Percentiles rank a stretch among this genome's conserved stretches.
phyloP scores from a whole-genome alignment of 2,113 vertebrate genomes.

The Channa argus region DNA sequence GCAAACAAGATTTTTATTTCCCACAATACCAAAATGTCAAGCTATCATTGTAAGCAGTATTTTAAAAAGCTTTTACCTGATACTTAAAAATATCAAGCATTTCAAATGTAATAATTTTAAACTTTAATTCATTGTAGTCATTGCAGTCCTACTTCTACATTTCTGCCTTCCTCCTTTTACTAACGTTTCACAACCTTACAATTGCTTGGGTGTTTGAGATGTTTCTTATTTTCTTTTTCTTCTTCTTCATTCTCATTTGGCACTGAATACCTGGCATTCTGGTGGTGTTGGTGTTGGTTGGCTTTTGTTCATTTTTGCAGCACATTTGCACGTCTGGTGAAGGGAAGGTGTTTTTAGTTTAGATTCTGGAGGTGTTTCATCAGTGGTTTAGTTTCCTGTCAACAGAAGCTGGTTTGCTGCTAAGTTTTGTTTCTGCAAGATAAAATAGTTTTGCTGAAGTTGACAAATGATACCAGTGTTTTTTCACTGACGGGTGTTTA shows the following conservation, averaged over 20 bases:
- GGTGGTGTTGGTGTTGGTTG: constrained; percentile 15
- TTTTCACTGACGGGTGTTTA: not conserved
- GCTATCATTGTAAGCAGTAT: too few species aligned
- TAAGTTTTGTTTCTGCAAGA: not conserved
- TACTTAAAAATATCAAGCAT: too few species aligned
- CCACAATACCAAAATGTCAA: too few species aligned
- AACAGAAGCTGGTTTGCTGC: not conserved
- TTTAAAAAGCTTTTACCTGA: too few species aligned
- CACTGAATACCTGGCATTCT: not conserved
- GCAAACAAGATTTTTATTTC: too few species aligned
- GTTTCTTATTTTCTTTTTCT: not conserved
- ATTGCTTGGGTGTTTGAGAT: not conserved
- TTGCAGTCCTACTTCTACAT: not conserved
- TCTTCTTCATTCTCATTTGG: not conserved
- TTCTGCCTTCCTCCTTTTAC: not conserved
- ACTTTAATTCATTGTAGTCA: not conserved
- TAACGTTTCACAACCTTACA: not conserved
- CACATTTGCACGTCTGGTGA: constrained; percentile 12
- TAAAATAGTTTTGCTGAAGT: not conserved
- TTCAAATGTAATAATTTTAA: too few species aligned
- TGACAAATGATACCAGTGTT: not conserved
- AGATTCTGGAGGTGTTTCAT: not conserved
- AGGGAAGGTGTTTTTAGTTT: constrained; percentile 28
- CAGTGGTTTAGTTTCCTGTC: not conserved
- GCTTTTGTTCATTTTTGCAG: not conserved